phyloP scores from a whole-genome alignment of 2,113 vertebrate genomes.

The Taurulus bubalis region DNA sequence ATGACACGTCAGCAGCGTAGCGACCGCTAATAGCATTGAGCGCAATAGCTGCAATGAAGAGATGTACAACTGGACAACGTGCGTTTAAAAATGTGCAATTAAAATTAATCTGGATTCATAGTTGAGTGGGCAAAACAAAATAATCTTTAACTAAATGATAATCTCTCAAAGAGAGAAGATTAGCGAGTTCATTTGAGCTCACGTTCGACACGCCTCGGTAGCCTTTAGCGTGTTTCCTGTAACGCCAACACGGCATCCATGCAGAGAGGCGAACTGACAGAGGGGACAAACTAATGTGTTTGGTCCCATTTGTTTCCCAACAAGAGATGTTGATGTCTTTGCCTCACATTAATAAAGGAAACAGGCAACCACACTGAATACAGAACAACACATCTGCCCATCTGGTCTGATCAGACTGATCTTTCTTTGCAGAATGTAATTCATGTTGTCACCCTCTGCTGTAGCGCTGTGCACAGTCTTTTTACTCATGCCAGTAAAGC shows the following conservation, averaged over 20 bases:
- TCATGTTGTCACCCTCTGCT: constrained; percentile 32
- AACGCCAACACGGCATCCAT: background rate
- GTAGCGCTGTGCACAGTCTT: constrained; percentile 13
- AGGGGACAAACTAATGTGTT: background rate
- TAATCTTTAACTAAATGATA: background rate
- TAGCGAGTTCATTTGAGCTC: background rate
- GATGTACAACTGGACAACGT: background rate
- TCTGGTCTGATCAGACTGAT: constrained; percentile 47
- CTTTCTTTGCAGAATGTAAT: constrained; percentile 34
- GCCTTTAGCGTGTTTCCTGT: background rate
- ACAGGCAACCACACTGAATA: constrained; percentile 7
- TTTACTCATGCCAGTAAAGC: constrained; percentile 17
- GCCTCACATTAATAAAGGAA: constrained; percentile 22
- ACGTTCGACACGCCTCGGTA: background rate
- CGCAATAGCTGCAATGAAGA: background rate
- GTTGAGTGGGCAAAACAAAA: background rate
- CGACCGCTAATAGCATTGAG: too few species aligned
- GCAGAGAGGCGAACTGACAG: background rate
- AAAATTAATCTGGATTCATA: background rate
- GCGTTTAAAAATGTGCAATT: background rate
- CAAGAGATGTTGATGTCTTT: constrained; percentile 9
- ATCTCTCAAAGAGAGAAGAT: background rate
- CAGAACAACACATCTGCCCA: constrained; percentile 30
- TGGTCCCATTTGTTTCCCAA: background rate
- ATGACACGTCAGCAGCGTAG: background rate